Conservation (phyloP, 2,888 invertebrate genomes). For the Thymelicus sylvestris region DNA sequence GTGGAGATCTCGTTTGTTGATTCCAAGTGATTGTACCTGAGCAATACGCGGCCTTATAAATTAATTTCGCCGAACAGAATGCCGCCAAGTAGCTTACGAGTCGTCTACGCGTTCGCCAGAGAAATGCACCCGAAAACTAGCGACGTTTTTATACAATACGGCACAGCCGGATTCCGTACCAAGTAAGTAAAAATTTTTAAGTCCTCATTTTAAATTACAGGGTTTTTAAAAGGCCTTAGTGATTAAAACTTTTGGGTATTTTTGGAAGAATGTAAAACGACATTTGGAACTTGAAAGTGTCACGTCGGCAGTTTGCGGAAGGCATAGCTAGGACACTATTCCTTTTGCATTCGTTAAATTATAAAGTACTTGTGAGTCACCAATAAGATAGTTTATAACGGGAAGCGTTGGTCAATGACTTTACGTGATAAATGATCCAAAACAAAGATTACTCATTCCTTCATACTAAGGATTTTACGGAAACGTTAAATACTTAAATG, state of each 20-base stretch:
- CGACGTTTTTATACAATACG: conserved; percentile 89
- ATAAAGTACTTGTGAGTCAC: conserved; percentile 65
- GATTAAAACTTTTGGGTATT: conserved; percentile 47
- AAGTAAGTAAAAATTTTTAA: conserved; percentile 84
- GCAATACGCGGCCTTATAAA: conserved; percentile 74
- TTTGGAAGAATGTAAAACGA: conserved; percentile 42
- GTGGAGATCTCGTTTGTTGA: conserved; percentile 79
- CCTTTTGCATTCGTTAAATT: conserved; percentile 46
- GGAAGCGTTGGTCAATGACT: conserved; percentile 81
- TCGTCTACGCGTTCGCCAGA: conserved; percentile 91
- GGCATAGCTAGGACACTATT: conserved; percentile 43
- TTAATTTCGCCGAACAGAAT: conserved; percentile 75
- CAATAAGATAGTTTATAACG: conserved; percentile 71
- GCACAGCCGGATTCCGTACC: conserved; percentile 94
- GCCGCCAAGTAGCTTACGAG: conserved; percentile 86
- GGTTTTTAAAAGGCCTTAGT: conserved; percentile 44
- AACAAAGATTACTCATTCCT: conserved; percentile 56
- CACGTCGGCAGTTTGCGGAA: conserved; percentile 49
- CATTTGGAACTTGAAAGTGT: conserved; percentile 43
- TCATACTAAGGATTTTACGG: conserved; percentile 9
- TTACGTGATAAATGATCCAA: conserved; percentile 55
- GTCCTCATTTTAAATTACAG: conserved; percentile 42
- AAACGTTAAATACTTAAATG: not conserved
- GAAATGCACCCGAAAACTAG: conserved; percentile 90
- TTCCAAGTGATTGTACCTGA: conserved; percentile 78